Conservation (phyloP, 2,797 vertebrate genomes). For the Sebastes paucispinis region DNA sequence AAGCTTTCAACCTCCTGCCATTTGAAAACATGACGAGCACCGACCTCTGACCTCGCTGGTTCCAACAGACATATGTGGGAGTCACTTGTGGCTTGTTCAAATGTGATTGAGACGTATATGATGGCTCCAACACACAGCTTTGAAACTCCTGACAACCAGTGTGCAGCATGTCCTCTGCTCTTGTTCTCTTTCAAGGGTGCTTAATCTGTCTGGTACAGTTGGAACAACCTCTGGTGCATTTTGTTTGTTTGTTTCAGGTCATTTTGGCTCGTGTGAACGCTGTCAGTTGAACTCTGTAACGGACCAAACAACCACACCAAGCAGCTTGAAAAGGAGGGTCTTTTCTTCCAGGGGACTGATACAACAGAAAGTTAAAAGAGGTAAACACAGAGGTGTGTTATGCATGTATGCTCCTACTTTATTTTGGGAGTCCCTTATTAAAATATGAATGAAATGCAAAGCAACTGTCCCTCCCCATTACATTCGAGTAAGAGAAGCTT, state of each 20-base stretch:
- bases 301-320: constrained; percentile 1
- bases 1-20: constrained; percentile 57
- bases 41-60: constrained; percentile 54
- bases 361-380: not conserved
- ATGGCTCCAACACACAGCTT: constrained; percentile 1
- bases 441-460: not conserved
- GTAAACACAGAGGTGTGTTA: not conserved
- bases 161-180: not conserved
- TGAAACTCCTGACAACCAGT: not conserved
- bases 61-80: constrained; percentile 54
- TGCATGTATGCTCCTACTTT: not conserved
- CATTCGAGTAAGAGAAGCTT: not conserved
- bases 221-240: not conserved
- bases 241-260: not conserved
- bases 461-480: not conserved
- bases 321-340: not conserved
- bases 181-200: not conserved
- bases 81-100: constrained; percentile 46
- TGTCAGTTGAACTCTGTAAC: not conserved
- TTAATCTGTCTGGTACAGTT: not conserved
- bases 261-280: not conserved
- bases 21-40: constrained; percentile 55
- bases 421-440: not conserved
- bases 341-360: not conserved
- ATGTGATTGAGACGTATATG: constrained; percentile 27